Evolutionary conservation across 2,888 invertebrate genomes (phyloP).

Genomic region (Antitype chi): DNA sequence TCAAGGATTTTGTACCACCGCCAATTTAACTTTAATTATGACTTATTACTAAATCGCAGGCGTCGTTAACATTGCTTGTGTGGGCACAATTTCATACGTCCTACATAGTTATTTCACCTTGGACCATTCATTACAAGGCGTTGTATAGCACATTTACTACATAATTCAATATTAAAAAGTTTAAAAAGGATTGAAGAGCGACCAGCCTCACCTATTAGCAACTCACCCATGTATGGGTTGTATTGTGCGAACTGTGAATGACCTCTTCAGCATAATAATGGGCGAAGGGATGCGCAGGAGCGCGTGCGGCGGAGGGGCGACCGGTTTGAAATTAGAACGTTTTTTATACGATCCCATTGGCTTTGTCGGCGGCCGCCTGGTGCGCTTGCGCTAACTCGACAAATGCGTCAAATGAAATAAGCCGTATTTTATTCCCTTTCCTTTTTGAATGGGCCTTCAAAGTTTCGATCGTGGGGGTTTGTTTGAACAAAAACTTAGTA

Average conservation of each 20-base stretch:
- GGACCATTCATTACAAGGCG: slow-evolving; percentile 53
- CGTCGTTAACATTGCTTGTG: slow-evolving; percentile 58
- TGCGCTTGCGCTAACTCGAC: slow-evolving; percentile 90
- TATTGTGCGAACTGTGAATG: slow-evolving; percentile 90
- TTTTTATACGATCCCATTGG: slow-evolving; percentile 83
- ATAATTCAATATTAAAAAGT: slow-evolving; percentile 56
- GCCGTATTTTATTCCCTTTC: slow-evolving; percentile 88
- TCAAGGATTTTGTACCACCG: slow-evolving; percentile 52
- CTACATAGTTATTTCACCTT: slow-evolving; percentile 61
- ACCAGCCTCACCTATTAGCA: slow-evolving; percentile 82
- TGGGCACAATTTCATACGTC: slow-evolving; percentile 59
- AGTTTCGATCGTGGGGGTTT: slow-evolving; percentile 76
- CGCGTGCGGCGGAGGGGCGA: slow-evolving; percentile 88
- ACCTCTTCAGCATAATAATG: slow-evolving; percentile 90
- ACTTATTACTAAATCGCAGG: slow-evolving; percentile 53
- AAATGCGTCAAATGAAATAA: slow-evolving; percentile 90
- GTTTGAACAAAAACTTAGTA: slow-evolving; percentile 79
- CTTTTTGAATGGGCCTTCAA: slow-evolving; percentile 82
- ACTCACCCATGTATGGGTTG: slow-evolving; percentile 80
- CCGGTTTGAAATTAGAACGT: slow-evolving; percentile 91
- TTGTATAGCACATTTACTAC: slow-evolving; percentile 50
- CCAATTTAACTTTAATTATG: slow-evolving; percentile 53
- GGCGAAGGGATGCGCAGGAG: slow-evolving; percentile 89
- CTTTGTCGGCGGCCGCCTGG: slow-evolving; percentile 90
- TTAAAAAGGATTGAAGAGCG: slow-evolving; percentile 74